Evolutionary conservation across 2,113 vertebrate genomes (phyloP).

Genomic region (Coturnix japonica): DNA sequence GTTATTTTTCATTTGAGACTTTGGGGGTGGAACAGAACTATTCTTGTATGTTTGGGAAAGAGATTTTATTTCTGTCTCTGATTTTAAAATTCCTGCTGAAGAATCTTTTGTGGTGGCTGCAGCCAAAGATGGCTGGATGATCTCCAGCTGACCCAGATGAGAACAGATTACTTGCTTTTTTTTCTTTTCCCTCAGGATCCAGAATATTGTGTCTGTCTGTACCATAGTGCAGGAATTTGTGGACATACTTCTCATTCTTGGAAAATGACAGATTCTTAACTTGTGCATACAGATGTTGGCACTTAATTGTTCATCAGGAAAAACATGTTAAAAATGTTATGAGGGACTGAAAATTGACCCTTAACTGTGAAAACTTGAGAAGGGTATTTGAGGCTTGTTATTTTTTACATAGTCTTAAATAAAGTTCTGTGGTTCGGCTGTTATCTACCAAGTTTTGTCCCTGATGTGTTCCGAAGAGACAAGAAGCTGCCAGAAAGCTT

Average conservation of each 20-base stretch:
- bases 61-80: not conserved
- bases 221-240: conserved; percentile 33
- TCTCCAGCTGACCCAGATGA: conserved; percentile 40
- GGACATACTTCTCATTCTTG: conserved; percentile 46
- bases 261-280: conserved; percentile 41
- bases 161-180: not conserved
- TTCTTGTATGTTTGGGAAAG: not conserved
- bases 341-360: conserved; percentile 15
- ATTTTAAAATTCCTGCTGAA: conserved; percentile 20
- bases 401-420: not conserved
- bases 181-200: not conserved
- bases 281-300: conserved; percentile 32
- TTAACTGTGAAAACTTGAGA: conserved; percentile 13
- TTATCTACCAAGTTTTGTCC: not conserved
- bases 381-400: not conserved
- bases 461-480: not conserved
- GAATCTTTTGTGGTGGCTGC: conserved; percentile 17
- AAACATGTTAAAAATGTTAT: conserved; percentile 51
- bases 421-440: conserved; percentile 12
- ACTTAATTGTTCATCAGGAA: conserved; percentile 13
- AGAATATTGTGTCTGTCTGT: conserved; percentile 26
- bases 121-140: conserved; percentile 43
- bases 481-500: conserved; percentile 12
- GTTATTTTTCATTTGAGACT: conserved; percentile 24
- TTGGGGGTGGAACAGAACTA: not conserved